These are phyloP conservation scores for Podarcis muralis DNA, from an alignment of 2,113 vertebrate species.

Conservation along the genomic window DNA sequence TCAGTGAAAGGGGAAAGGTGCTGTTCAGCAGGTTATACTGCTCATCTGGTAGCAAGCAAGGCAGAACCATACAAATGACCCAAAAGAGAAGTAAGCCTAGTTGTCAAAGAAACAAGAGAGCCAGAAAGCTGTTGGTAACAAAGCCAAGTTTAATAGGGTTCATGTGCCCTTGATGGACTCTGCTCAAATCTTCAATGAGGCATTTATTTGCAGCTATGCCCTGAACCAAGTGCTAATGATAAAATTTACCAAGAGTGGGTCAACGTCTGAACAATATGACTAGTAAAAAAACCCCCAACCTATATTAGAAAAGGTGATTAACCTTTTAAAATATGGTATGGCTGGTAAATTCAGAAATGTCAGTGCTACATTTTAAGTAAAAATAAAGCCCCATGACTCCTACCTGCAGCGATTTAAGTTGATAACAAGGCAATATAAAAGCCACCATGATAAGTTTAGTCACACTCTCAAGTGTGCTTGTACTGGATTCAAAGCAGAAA, in stretches of 20 bases:
- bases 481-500: not conserved
- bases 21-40: accelerated
- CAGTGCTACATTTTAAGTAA: not conserved
- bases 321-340: not conserved
- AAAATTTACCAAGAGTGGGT: not conserved
- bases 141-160: not conserved
- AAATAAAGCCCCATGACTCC: not conserved
- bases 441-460: not conserved
- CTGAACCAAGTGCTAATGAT: not conserved
- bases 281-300: not conserved
- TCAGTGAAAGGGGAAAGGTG: not conserved
- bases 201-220: not conserved
- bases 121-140: not conserved
- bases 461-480: conserved; percentile 8
- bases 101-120: not conserved
- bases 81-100: conserved; percentile 7
- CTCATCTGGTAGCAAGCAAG: not conserved
- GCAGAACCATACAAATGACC: not conserved
- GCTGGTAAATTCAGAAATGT: not conserved
- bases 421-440: conserved; percentile 23
- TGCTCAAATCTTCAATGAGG: conserved; percentile 1
- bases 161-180: not conserved
- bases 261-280: not conserved
- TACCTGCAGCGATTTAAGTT: not conserved
- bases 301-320: not conserved